Base-by-base conservation (phyloP, 2,797 vertebrate genomes). In the Prionace glauca region DNA sequence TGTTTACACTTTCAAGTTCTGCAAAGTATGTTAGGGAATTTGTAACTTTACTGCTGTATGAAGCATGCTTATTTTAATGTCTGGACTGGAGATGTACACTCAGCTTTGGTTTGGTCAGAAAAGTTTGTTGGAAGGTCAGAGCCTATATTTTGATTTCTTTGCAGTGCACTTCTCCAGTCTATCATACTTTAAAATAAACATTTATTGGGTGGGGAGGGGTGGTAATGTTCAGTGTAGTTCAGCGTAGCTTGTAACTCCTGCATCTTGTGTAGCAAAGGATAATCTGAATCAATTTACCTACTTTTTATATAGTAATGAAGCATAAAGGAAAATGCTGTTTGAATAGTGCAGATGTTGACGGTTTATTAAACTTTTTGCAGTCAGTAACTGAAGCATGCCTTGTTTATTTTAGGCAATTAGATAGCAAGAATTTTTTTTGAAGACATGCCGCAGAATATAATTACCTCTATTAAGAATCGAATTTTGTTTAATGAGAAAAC, bases 351-450 rank as follows among this genome's bases (percentile, higher is more conserved):
- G 14, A 20, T 32, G 56, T 74, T 50, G 71, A 74, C n/a, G 65
- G 36, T n/a, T 87, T 29, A 32, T 90, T 90, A 90, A 90, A n/a
- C 71, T 95, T 50, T 32, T 77, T 18, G 93, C 93, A 74, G 71
- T 74, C 71, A 56, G 41, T 92, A 67, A 69, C 62, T n/a, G 65
- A 92, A 67, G 90, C 90, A 92, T 95, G 93, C 71, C 56, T 11
- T 56, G 16, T 95, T 77, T n/a, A 16, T 77, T 95, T 95, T 36
- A n/a, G 93, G 71, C n/a, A 29, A 20, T 60, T 95, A 32, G 93
- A 50, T 26, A 7, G 67, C 14, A 56, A 50, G 69, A 74, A 74
- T 5, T 32, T 0, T 45, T 45, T 32, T 60, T 65, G 36, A 93
- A 67, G 62, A 41, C 67, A 71, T 22, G 11, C 50, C 45, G 36